Evolutionary conservation across 1,140 invertebrate genomes (phyloP), one percentile per base, ranked within the genome.

Genomic region (Anoplolepis gracilipes): DNA sequence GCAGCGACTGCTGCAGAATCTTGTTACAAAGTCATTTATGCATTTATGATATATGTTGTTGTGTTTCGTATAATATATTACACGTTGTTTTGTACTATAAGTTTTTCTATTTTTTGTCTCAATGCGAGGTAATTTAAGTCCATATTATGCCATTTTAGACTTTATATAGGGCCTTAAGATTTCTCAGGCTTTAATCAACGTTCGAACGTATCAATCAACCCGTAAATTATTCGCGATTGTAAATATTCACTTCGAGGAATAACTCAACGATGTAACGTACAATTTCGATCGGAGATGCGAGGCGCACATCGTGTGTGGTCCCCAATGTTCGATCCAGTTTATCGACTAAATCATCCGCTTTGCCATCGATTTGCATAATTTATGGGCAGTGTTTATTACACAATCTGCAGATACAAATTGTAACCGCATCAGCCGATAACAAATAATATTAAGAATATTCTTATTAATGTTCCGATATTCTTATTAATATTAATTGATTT

Each of bases 291-390:
- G 42, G 39, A 87, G 85, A 62, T 46, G 79, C 59, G 61, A 89
- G 46, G 49, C 42, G 42, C 13, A 6, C 62, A 39, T 55, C 61
- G 72, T 73, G 87, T 88, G 85, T 86, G 90, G 85, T 86, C 86
- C 59, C n/a, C n/a, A 13, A 30, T n/a, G n/a, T 6, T 85, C 57
- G 84, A 73, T 86, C 69, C 65, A 88, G 64, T 91, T 91, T 76
- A 87, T 82, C 86, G 85, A 84, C 33, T 86, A 89, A 87, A 88
- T 89, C 85, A 89, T 91, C 82, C 79, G 64, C 22, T 16, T 13
- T 30, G 39, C 62, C 75, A 57, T 84, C 88, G 55, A 91, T 90
- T 91, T 91, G 59, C 86, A 87, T 91, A 86, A 85, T 55, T 67
- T 81, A 84, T 61, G 28, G 30, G 16, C 28, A 57, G 30, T 65